Base-by-base conservation (phyloP, 2,888 invertebrate species). In the Alviniconcha strummeri region DNA sequence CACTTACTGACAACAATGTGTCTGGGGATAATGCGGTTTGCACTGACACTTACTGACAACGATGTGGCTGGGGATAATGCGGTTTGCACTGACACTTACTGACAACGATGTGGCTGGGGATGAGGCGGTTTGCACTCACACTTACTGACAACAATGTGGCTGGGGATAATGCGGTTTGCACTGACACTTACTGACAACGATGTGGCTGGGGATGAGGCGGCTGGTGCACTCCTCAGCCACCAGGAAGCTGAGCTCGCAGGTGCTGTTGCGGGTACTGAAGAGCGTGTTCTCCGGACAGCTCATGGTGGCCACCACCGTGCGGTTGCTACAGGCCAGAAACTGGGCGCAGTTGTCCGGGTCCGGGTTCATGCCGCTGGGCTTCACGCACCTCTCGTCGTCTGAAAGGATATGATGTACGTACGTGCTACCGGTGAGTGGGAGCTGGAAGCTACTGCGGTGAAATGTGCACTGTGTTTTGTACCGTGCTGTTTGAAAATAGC, bases 301-400 rank as follows among this genome's bases (percentile, higher is more conserved):
- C 89, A 89, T 89, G 15, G 88, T 88, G 74, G 89, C 89, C 71
- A 89, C 87, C 64, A 89, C 89, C 11, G 89, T 88, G 77, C 86
- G 83, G 86, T 89, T 88, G 79, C 82, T 87, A 79, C 89, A 89
- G 56, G 89, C 88, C 78, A 89, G 84, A 84, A 89, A 89, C 86
- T 88, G 88, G 79, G 89, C 89, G 77, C 89, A 89, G 83, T 89
- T 89, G 72, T 87, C 87, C 7, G 89, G 89, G 82, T 89, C 88
- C 2, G 89, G 88, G 83, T 89, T 89, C 82, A 87, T 87, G 13
- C 89, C 89, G 74, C 67, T 87, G 1, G 89, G 87, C 54, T 76
- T 79, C 4, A 87, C 71, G 83, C 89, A 89, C 55, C 88, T 82
- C n/a, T 85, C 85, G 82, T 89, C 89, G 81, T 89, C 89, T 89